phyloP scores from a whole-genome alignment of 2,888 invertebrate genomes.

The Apamea epomidion region DNA sequence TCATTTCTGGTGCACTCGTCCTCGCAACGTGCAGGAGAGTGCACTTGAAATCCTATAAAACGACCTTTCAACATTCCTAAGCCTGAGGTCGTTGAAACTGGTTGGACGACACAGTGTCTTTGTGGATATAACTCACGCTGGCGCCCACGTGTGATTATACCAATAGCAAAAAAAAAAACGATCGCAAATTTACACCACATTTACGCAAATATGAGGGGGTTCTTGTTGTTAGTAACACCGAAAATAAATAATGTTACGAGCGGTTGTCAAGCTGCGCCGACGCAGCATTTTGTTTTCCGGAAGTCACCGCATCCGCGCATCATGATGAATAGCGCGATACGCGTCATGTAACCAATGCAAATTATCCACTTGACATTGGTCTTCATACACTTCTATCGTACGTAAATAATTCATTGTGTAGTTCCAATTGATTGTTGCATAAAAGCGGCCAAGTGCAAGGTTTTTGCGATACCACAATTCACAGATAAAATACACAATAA shows the following conservation, averaged over 20 bases:
- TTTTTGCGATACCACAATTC: slow-evolving; percentile 36
- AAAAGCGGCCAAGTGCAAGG: slow-evolving; percentile 69
- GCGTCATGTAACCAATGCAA: slow-evolving; percentile 57
- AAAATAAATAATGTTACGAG: slow-evolving; percentile 67
- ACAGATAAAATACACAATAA: slow-evolving; percentile 16
- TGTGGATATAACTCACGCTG: slow-evolving; percentile 39
- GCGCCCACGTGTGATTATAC: slow-evolving; percentile 47
- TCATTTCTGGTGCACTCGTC: slow-evolving; percentile 33
- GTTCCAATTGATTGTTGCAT: slow-evolving; percentile 46
- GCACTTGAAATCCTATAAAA: slow-evolving; percentile 76
- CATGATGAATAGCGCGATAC: slow-evolving; percentile 43
- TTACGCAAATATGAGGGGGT: slow-evolving; percentile 21
- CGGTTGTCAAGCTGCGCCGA: slow-evolving; percentile 56
- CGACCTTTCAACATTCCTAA: slow-evolving; percentile 58
- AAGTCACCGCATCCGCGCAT: slow-evolving; percentile 47
- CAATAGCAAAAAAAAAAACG: slow-evolving; percentile 25
- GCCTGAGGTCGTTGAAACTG: slow-evolving; percentile 63
- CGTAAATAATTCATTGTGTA: slow-evolving; percentile 58
- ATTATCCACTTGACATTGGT: slow-evolving; percentile 70
- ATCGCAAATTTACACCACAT: slow-evolving; percentile 48
- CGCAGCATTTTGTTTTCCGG: slow-evolving; percentile 51
- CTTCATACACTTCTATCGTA: slow-evolving; percentile 53
- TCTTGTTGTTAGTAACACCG: slow-evolving; percentile 63
- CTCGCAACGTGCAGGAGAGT: slow-evolving; percentile 45
- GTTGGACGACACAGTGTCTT: slow-evolving; percentile 38